phyloP scores from a whole-genome alignment of 2,113 vertebrate species.

The Hucho hucho region DNA sequence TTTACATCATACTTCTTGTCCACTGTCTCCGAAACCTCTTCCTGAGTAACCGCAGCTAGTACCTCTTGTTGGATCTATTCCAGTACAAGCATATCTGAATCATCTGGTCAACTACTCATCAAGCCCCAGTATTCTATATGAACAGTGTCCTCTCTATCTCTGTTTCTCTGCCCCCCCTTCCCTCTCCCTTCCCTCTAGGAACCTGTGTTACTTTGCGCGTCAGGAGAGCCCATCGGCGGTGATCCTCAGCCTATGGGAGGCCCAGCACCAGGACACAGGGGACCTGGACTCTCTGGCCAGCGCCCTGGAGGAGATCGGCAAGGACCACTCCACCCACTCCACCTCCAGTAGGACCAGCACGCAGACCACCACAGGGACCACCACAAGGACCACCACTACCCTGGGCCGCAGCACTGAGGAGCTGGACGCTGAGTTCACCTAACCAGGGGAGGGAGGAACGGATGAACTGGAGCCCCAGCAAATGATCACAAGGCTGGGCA shows the following conservation, averaged over 20 bases:
- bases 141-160: background rate
- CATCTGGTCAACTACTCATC: no score
- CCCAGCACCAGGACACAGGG: conserved; percentile 88
- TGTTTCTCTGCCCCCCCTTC: background rate
- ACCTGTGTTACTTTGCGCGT: conserved; percentile 91
- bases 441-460: conserved; percentile 46
- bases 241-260: conserved; percentile 97
- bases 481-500: conserved; percentile 13
- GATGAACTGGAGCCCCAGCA: background rate
- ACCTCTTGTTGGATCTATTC: no score
- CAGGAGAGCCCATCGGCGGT: conserved; percentile 92
- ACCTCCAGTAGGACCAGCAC: background rate
- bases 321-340: conserved; percentile 77
- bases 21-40: no score
- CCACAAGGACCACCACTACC: conserved; percentile 29
- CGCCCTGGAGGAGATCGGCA: conserved; percentile 91
- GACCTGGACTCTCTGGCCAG: conserved; percentile 96
- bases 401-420: background rate
- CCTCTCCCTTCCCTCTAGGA: conserved; percentile 72
- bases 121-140: background rate
- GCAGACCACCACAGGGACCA: no score
- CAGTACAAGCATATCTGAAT: no score
- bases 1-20: background rate
- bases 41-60: no score
- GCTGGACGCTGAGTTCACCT: conserved; percentile 55